Evolutionary conservation across 1,140 invertebrate genomes (phyloP).

Genomic region (Drosophila ficusphila): DNA sequence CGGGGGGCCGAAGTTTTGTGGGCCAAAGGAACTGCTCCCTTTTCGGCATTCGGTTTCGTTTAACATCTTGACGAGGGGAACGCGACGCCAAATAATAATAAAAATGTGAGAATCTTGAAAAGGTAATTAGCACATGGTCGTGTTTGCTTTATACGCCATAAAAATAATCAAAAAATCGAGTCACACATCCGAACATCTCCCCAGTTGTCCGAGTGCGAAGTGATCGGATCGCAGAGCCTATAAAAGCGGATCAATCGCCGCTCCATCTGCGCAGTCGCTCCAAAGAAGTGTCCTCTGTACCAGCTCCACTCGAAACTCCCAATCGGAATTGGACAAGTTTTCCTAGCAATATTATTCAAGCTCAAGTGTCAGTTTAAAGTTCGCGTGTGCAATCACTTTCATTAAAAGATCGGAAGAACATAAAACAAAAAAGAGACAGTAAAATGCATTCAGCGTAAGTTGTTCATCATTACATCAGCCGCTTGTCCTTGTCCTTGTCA

Average conservation of each 20-base stretch:
- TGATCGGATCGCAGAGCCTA: slow-evolving; percentile 40
- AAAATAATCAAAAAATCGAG: slow-evolving; percentile 72
- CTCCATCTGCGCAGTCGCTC: slow-evolving; percentile 52
- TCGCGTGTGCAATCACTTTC: slow-evolving; percentile 1
- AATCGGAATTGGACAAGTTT: neutral
- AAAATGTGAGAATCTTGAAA: slow-evolving; percentile 78
- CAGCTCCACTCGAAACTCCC: slow-evolving; percentile 3
- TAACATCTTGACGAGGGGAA: slow-evolving; percentile 18
- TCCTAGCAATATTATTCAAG: neutral
- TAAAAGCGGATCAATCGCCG: slow-evolving; percentile 69
- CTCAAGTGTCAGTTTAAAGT: neutral
- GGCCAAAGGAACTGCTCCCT: slow-evolving; percentile 8
- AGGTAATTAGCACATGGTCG: slow-evolving; percentile 71
- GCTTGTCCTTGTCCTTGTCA: slow-evolving; percentile 33
- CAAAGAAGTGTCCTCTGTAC: slow-evolving; percentile 45
- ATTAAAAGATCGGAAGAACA: neutral
- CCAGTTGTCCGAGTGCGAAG: slow-evolving; percentile 41
- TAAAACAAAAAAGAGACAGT: neutral
- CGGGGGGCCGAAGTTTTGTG: neutral
- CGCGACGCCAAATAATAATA: slow-evolving; percentile 35
- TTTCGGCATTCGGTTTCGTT: slow-evolving; percentile 14
- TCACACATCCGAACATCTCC: slow-evolving; percentile 54
- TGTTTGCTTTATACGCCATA: slow-evolving; percentile 61
- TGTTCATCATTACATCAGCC: slow-evolving; percentile 43
- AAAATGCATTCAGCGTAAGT: slow-evolving; percentile 74